These are phyloP conservation scores for Bombyx mori DNA, from an alignment of 1,140 invertebrate species.

Conservation along the genomic window ASM3026992v2 NC_085121.1:10782501-10783000, in stretches of 20 bases:
- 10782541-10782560: conserved; percentile 94
- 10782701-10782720: conserved; percentile 98
- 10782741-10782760: conserved; percentile 98
- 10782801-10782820: not conserved
- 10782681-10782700: conserved; percentile 95
- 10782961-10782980: too few species aligned
- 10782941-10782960: too few species aligned
- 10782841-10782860: too few species aligned
- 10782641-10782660: conserved; percentile 91
- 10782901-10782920: too few species aligned
- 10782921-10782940: too few species aligned
- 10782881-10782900: too few species aligned
- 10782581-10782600: conserved; percentile 98
- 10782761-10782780: conserved; percentile 98
- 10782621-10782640: conserved; percentile 97
- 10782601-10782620: conserved; percentile 97
- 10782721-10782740: conserved; percentile 95
- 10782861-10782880: too few species aligned
- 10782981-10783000: too few species aligned
- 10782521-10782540: conserved; percentile 87
- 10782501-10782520: too few species aligned
- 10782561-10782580: conserved; percentile 95
- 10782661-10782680: conserved; percentile 95
- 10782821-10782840: too few species aligned
- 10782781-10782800: conserved; percentile 87